phyloP scores from a whole-genome alignment of 2,888 invertebrate species.

The Cheilosia soror region DNA sequence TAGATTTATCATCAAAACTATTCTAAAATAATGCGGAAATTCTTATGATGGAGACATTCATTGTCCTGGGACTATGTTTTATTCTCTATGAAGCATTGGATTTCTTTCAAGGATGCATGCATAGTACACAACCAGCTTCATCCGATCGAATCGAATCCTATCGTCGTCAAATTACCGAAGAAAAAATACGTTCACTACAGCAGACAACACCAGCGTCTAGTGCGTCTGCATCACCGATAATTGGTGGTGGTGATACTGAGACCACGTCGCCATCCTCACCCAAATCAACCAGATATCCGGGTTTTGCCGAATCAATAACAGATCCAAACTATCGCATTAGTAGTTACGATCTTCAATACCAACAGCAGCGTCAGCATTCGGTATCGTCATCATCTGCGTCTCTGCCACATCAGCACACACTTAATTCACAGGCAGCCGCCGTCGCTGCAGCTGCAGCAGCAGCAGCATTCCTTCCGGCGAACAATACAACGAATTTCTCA shows the following conservation, averaged over 20 bases:
- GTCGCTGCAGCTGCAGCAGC: slow-evolving; percentile 76
- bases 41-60: slow-evolving; percentile 87
- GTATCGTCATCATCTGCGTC: slow-evolving; percentile 76
- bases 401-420: slow-evolving; percentile 53
- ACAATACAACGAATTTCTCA: slow-evolving; percentile 76
- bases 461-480: slow-evolving; percentile 41
- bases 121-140: slow-evolving; percentile 81
- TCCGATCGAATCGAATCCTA: slow-evolving; percentile 83
- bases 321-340: slow-evolving; percentile 59
- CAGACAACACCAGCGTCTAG: slow-evolving; percentile 79
- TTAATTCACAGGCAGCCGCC: slow-evolving; percentile 73
- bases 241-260: slow-evolving; percentile 77
- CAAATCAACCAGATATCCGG: slow-evolving; percentile 78
- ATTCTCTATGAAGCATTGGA: slow-evolving; percentile 88
- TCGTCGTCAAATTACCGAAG: slow-evolving; percentile 82
- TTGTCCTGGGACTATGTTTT: slow-evolving; percentile 88
- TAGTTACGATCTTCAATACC: slow-evolving; percentile 28
- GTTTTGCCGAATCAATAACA: slow-evolving; percentile 50
- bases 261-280: slow-evolving; percentile 77
- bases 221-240: slow-evolving; percentile 82
- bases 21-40: slow-evolving; percentile 76
- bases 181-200: slow-evolving; percentile 73
- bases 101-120: slow-evolving; percentile 85
- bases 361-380: slow-evolving; percentile 48
- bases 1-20: slow-evolving; percentile 33